Percentiles rank a stretch among this genome's conserved stretches.
Evolutionary conservation across 2,113 vertebrate genomes (phyloP).

Genomic region (Echinops telfairi): DNA sequence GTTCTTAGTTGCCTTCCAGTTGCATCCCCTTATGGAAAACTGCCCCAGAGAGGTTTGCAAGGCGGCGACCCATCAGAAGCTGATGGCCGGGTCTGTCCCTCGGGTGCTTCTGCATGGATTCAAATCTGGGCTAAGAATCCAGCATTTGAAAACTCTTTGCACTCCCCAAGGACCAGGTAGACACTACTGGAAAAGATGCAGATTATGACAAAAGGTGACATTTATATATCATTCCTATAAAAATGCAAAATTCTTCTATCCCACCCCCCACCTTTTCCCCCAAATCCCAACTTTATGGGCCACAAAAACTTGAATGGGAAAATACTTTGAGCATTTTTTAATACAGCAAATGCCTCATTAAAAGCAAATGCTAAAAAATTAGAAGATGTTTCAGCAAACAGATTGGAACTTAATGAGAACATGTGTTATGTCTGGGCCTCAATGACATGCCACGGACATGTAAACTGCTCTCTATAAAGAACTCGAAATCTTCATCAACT

Average conservation of each 20-base stretch:
- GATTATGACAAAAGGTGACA: constrained; percentile 65
- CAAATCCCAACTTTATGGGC: constrained; percentile 65
- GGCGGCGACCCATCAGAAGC: background rate
- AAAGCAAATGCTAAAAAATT: constrained; percentile 66
- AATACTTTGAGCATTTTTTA: constrained; percentile 77
- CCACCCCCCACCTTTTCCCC: background rate
- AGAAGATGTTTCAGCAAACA: constrained; percentile 46
- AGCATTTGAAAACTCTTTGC: background rate
- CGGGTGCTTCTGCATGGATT: background rate
- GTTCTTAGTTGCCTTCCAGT: background rate
- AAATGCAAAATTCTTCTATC: constrained; percentile 54
- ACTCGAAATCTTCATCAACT: constrained; percentile 15
- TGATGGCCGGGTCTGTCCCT: background rate
- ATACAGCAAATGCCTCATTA: constrained; percentile 79
- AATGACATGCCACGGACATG: constrained; percentile 69
- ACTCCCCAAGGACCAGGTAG: constrained; percentile 42
- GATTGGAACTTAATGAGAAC: constrained; percentile 68
- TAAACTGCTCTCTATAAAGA: constrained; percentile 54
- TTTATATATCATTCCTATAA: constrained; percentile 72
- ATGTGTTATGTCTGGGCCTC: constrained; percentile 43
- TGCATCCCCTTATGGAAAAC: background rate
- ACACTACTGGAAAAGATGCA: constrained; percentile 69
- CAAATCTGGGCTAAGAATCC: background rate
- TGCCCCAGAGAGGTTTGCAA: background rate
- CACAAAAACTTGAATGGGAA: constrained; percentile 71